Percentiles rank a stretch among this genome's conserved stretches.
Evolutionary conservation across 2,888 invertebrate species (phyloP).

Genomic region (Sminthurinus aureus): DNA sequence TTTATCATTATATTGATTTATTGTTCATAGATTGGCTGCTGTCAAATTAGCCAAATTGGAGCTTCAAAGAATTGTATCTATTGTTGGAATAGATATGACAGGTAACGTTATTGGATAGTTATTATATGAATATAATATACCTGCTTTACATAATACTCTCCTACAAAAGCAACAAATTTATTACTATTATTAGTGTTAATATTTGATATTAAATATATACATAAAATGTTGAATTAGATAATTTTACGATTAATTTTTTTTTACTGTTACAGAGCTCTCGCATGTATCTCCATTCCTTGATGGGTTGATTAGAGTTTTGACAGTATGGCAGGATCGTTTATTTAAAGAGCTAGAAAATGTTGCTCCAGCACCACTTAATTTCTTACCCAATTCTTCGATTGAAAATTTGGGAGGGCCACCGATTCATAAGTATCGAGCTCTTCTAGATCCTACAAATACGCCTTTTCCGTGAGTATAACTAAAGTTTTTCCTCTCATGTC

Average conservation of each 20-base stretch:
- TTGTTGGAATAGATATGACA: slow-evolving; percentile 88
- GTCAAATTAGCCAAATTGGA: slow-evolving; percentile 84
- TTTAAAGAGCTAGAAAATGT: slow-evolving; percentile 78
- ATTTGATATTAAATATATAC: no score
- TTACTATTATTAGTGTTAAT: no score
- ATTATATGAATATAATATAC: no score
- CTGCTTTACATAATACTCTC: no score
- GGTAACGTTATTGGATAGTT: slow-evolving; percentile 66
- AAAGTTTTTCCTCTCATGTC: no score
- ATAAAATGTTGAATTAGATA: no score
- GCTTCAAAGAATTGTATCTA: slow-evolving; percentile 84
- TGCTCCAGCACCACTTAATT: slow-evolving; percentile 81
- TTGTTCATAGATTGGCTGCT: slow-evolving; percentile 74
- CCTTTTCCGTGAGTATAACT: slow-evolving; percentile 77
- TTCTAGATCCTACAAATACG: slow-evolving; percentile 92
- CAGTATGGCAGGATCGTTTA: slow-evolving; percentile 87
- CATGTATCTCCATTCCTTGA: slow-evolving; percentile 87
- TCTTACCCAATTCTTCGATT: slow-evolving; percentile 89
- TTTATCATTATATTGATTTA: no score
- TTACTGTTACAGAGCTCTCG: slow-evolving; percentile 42
- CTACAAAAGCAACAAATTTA: no score
- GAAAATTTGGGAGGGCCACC: slow-evolving; percentile 76
- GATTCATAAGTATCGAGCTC: slow-evolving; percentile 89
- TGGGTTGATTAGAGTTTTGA: slow-evolving; percentile 82
- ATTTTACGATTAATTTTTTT: not conserved